A percentile compares a stretch with the other conserved stretches of the same genome.
phyloP scores from a whole-genome alignment of 2,797 vertebrate genomes.

The Coregonus suidteri region DNA sequence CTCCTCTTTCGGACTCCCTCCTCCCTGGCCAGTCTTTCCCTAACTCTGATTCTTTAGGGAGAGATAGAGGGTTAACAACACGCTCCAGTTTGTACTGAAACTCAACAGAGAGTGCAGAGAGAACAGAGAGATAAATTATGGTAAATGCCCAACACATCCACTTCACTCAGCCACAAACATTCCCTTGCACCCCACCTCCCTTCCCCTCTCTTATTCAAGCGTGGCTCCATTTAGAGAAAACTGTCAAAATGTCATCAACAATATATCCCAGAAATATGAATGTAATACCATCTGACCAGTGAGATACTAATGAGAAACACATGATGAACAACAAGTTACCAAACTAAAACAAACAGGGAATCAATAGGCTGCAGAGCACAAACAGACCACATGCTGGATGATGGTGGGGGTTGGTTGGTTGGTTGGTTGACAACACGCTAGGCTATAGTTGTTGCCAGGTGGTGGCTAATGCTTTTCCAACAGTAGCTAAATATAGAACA shows the following conservation, averaged over 20 bases:
- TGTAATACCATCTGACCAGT: conserved; percentile 16
- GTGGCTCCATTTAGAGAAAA: conserved; percentile 12
- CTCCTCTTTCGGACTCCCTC: conserved; percentile 74
- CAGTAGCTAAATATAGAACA: not conserved
- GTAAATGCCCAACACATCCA: not conserved
- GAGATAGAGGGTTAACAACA: conserved; percentile 79
- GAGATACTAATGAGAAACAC: conserved; percentile 27
- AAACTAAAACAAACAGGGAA: not conserved
- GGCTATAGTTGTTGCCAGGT: not conserved
- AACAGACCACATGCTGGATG: not conserved
- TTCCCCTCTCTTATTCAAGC: not conserved
- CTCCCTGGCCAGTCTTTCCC: conserved; percentile 89
- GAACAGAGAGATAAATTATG: not conserved
- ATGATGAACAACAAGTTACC: conserved; percentile 14
- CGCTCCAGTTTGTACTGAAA: not conserved
- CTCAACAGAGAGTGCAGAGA: not conserved
- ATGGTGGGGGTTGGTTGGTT: not conserved
- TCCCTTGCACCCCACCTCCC: not conserved
- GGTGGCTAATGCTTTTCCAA: not conserved
- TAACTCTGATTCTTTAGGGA: conserved; percentile 95
- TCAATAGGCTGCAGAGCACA: not conserved
- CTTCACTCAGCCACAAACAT: not conserved
- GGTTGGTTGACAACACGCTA: not conserved
- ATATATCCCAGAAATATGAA: not conserved
- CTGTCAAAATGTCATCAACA: not conserved